These are phyloP conservation scores for Myotis planiceps DNA, from an alignment of 2,797 vertebrate species.

Conservation along the genomic window DNA sequence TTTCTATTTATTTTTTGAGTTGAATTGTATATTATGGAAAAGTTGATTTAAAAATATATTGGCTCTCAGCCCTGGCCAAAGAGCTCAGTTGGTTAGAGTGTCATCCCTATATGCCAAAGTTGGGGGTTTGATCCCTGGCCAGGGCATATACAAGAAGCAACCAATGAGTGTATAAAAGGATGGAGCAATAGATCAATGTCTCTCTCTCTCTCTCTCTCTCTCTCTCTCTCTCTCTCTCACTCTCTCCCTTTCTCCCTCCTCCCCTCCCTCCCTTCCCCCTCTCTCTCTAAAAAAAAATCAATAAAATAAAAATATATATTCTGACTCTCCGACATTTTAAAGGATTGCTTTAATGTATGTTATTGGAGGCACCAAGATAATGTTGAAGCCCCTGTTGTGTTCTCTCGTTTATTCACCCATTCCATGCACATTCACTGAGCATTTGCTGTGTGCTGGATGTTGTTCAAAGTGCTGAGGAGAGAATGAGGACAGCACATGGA, in stretches of 20 bases:
- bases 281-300: not conserved
- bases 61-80: not conserved
- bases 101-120: not conserved
- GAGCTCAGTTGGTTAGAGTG: not conserved
- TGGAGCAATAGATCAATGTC: not conserved
- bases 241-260: too few relatives aligned
- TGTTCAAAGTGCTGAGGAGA: not conserved
- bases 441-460: not conserved
- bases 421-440: fast-evolving
- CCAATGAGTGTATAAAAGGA: not conserved
- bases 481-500: too few relatives aligned
- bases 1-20: constrained; percentile 34
- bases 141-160: not conserved
- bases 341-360: not conserved
- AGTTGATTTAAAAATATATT: not conserved
- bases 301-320: not conserved
- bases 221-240: not conserved
- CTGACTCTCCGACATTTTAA: not conserved
- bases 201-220: not conserved
- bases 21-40: not conserved
- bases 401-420: not conserved
- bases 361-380: too few relatives aligned
- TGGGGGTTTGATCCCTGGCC: not conserved
- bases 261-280: not conserved
- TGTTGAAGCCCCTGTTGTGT: not conserved